A percentile compares a stretch with the other conserved stretches of the same genome.
These are phyloP conservation scores for Calliphora vomitoria DNA, from an alignment of 2,888 invertebrate genomes.

Conservation along the genomic window DNA sequence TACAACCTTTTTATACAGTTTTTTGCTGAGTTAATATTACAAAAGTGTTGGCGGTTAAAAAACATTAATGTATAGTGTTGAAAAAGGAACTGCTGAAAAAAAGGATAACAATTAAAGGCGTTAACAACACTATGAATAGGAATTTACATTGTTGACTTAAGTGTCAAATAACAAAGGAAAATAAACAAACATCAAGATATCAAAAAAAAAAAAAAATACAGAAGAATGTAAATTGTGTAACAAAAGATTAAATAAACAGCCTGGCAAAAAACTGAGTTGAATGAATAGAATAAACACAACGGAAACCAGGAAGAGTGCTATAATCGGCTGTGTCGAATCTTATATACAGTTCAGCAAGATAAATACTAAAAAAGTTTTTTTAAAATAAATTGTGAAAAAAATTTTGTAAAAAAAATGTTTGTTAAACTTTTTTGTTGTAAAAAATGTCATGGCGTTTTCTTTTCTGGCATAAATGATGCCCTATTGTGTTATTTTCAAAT, in stretches of 20 bases:
- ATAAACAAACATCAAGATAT: background rate
- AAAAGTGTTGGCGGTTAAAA: constrained; percentile 5
- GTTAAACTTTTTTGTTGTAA: too few species aligned
- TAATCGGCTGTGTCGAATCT: too few species aligned
- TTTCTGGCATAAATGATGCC: too few species aligned
- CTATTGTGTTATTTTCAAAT: too few species aligned
- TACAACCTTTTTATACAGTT: background rate
- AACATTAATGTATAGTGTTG: background rate
- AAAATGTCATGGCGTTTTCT: too few species aligned
- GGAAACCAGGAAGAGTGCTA: too few species aligned
- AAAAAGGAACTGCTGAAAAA: background rate
- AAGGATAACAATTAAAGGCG: background rate
- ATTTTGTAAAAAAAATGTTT: too few species aligned
- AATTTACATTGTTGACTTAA: background rate
- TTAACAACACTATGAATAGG: background rate
- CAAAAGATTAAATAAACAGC: background rate
- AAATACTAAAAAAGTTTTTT: too few species aligned
- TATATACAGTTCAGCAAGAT: too few species aligned
- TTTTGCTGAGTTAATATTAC: background rate
- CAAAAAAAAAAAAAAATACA: background rate
- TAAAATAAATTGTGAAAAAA: too few species aligned
- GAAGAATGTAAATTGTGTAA: background rate
- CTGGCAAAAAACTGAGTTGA: too few species aligned
- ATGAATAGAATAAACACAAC: too few species aligned
- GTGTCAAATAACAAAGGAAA: constrained; percentile 7